Percentiles rank a stretch among this genome's conserved stretches.
These are phyloP conservation scores for Epizoanthus ramosus DNA, from an alignment of 92 coral and sea anemone genomes.

Conservation along the genomic window DNA sequence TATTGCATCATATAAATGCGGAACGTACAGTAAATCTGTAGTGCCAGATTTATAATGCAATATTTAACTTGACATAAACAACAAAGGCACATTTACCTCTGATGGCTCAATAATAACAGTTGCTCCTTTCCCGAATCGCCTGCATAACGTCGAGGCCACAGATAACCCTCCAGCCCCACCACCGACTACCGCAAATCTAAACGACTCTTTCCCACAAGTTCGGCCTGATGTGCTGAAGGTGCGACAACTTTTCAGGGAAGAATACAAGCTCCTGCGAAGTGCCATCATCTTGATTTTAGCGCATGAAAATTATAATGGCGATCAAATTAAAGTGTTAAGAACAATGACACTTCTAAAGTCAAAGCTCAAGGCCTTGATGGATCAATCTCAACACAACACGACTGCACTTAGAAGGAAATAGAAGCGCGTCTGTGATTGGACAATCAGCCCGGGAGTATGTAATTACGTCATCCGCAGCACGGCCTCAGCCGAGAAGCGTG, in stretches of 20 bases:
- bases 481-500: too few relatives aligned
- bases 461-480: too few relatives aligned
- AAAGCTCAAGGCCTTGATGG: too few relatives aligned
- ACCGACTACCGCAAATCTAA: constrained; percentile 93
- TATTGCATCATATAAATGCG: too few relatives aligned
- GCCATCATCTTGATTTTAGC: not conserved
- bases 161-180: constrained; percentile 95
- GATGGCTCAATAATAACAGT: constrained; percentile 92
- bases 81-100: constrained; percentile 60
- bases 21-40: not conserved
- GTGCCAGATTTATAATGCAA: not conserved
- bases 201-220: constrained; percentile 47
- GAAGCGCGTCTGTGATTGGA: too few relatives aligned
- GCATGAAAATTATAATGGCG: too few relatives aligned
- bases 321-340: too few relatives aligned
- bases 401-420: too few relatives aligned
- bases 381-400: not conserved
- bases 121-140: constrained; percentile 78
- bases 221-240: constrained; percentile 69
- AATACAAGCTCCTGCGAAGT: constrained; percentile 21
- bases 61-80: not conserved
- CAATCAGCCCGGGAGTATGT: too few relatives aligned
- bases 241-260: constrained; percentile 35
- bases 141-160: constrained; percentile 73
- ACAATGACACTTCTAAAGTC: too few relatives aligned